Evolutionary conservation across 2,888 invertebrate genomes (phyloP).

Genomic region (Opisthograptis luteolata): DNA sequence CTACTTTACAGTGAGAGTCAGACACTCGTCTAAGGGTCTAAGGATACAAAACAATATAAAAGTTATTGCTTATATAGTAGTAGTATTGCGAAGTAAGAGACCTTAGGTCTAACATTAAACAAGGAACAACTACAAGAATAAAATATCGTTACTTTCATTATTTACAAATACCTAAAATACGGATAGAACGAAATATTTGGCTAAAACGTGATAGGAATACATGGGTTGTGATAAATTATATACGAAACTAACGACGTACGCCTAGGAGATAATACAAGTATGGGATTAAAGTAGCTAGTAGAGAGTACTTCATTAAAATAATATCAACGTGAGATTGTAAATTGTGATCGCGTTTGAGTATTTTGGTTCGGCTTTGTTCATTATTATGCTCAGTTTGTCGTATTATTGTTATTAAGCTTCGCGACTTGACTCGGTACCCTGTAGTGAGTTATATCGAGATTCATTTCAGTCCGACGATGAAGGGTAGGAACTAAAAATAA

Average conservation of each 20-base stretch:
- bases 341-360: constrained; percentile 77
- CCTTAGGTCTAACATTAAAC: constrained; percentile 76
- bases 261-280: constrained; percentile 50
- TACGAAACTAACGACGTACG: constrained; percentile 51
- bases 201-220: constrained; percentile 80
- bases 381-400: constrained; percentile 65
- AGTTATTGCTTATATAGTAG: constrained; percentile 79
- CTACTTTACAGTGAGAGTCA: not conserved
- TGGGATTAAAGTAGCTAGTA: constrained; percentile 40
- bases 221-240: constrained; percentile 64
- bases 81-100: constrained; percentile 80
- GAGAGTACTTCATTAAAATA: constrained; percentile 43
- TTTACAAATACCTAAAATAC: constrained; percentile 77
- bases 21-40: constrained; percentile 27
- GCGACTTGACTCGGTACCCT: constrained; percentile 74
- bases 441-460: constrained; percentile 73
- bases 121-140: constrained; percentile 79
- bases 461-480: constrained; percentile 56
- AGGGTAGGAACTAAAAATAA: constrained; percentile 46
- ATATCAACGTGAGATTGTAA: constrained; percentile 58
- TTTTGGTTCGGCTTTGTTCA: constrained; percentile 61
- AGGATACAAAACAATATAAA: constrained; percentile 63
- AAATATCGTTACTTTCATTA: constrained; percentile 63
- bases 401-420: constrained; percentile 47
- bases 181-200: constrained; percentile 80